phyloP scores from a whole-genome alignment of 2,113 vertebrate genomes.

The Porphyrio hochstetteri region DNA sequence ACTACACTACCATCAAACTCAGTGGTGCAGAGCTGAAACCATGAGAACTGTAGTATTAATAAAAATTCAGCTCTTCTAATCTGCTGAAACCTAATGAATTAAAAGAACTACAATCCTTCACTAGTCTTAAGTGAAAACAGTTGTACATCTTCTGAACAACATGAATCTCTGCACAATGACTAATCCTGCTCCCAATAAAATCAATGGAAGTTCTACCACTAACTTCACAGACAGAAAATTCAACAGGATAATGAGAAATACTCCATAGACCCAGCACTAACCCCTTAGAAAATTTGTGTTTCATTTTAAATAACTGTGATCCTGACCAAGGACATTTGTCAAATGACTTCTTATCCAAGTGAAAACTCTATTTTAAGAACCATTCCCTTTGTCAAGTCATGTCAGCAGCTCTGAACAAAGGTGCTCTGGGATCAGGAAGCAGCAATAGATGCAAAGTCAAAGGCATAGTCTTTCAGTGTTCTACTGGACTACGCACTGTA shows the following conservation, averaged over 20 bases:
- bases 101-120: not conserved
- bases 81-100: not conserved
- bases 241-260: not conserved
- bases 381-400: not conserved
- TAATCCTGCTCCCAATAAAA: not conserved
- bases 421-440: not conserved
- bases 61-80: conserved; percentile 13
- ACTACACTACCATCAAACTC: not conserved
- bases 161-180: not conserved
- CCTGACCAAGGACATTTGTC: not conserved
- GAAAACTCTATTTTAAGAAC: not conserved
- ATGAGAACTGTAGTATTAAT: not conserved
- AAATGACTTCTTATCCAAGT: not conserved
- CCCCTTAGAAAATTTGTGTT: not conserved
- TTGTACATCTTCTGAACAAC: not conserved
- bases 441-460: not conserved
- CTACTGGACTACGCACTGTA: not conserved
- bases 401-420: not conserved
- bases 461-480: not conserved
- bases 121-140: not conserved
- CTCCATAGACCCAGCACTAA: not conserved
- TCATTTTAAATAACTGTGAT: not conserved
- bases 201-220: not conserved
- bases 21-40: not conserved
- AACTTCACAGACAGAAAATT: not conserved